Conservation (phyloP, 2,888 invertebrate species). For the Tetramorium bicarinatum region DNA sequence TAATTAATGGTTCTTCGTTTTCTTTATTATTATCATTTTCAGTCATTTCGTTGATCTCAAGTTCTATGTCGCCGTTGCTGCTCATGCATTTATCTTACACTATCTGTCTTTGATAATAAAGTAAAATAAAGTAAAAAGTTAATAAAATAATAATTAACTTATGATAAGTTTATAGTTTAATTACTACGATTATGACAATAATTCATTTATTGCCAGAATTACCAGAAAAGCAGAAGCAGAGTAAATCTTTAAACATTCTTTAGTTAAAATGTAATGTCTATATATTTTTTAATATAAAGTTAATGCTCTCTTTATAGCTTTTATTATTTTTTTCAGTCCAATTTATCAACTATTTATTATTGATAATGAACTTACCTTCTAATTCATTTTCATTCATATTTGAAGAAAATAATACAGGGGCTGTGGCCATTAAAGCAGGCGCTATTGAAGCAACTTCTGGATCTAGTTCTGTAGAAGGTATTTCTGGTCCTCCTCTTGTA, state of each 20-base stretch:
- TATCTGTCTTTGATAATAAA: neutral
- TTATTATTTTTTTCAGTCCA: neutral
- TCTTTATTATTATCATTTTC: neutral
- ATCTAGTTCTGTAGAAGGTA: neutral
- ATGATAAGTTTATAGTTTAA: too few relatives aligned
- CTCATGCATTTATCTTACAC: neutral
- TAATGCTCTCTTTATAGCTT: neutral
- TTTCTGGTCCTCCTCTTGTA: constrained; percentile 1
- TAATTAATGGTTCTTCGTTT: neutral
- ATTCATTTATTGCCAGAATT: neutral
- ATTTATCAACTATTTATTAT: neutral
- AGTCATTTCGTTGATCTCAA: neutral
- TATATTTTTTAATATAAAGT: neutral
- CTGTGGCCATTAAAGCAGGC: neutral
- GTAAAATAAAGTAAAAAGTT: neutral
- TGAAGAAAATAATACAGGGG: constrained; percentile 17
- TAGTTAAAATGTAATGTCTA: neutral
- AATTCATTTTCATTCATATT: constrained; percentile 21
- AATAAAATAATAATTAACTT: neutral
- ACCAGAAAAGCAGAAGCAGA: neutral
- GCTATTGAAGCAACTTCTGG: constrained; percentile 3
- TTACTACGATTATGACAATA: neutral
- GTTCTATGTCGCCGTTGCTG: neutral
- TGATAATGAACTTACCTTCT: neutral
- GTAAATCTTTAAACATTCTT: neutral